phyloP scores from a whole-genome alignment of 2,888 invertebrate genomes.

The Andricus quercusramuli region DNA sequence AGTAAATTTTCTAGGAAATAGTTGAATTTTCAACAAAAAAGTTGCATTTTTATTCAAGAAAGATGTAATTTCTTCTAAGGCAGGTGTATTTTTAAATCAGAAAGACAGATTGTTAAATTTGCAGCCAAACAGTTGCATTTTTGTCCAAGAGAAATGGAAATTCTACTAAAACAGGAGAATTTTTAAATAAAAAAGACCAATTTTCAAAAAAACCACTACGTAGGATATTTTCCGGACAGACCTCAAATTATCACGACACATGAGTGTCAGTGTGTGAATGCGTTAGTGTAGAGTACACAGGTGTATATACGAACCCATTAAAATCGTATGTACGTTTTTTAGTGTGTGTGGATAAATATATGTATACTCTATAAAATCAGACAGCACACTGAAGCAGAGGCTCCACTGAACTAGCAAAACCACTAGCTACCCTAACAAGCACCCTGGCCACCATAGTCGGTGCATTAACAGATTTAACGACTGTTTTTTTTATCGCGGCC shows the following conservation, averaged over 20 bases:
- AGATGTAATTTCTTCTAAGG: too few species aligned
- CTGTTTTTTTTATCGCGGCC: conserved; percentile 57
- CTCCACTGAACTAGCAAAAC: conserved; percentile 52
- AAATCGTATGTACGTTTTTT: conserved; percentile 2
- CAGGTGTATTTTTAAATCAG: too few species aligned
- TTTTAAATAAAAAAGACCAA: too few species aligned
- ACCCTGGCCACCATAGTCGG: conserved; percentile 51
- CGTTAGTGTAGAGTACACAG: conserved; percentile 5
- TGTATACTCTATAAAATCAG: background rate
- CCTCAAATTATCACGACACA: background rate
- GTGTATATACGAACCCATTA: background rate
- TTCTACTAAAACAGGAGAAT: too few species aligned
- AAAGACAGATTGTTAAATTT: too few species aligned
- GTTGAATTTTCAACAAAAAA: too few species aligned
- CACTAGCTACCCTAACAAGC: conserved; percentile 43
- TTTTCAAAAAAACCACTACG: too few species aligned
- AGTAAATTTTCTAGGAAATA: too few species aligned
- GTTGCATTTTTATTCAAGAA: too few species aligned
- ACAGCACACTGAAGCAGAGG: conserved; percentile 16
- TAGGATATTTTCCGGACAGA: too few species aligned
- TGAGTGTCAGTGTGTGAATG: conserved; percentile 10
- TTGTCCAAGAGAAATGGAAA: too few species aligned
- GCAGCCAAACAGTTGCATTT: too few species aligned
- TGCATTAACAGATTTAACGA: conserved; percentile 69
- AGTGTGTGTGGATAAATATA: background rate